Conservation (phyloP, 2,113 vertebrate species). For the Neolamprologus cancellatus region DNA sequence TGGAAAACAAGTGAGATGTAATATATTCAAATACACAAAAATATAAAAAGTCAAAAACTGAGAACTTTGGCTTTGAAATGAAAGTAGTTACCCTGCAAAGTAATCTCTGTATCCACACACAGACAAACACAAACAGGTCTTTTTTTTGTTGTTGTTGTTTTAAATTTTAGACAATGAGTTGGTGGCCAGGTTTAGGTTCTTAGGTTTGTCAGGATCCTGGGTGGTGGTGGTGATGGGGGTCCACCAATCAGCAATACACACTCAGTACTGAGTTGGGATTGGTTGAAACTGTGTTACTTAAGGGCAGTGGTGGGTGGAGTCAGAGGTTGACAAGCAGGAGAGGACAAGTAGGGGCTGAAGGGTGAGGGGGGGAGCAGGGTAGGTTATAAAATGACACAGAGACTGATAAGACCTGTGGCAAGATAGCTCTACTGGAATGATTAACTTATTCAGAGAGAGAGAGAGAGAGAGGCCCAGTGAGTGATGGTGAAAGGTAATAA, state of each 20-base stretch:
- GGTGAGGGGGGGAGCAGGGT: slow-evolving; percentile 36
- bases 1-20: neutral
- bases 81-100: neutral
- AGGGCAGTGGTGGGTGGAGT: slow-evolving; percentile 38
- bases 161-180: slow-evolving; percentile 32
- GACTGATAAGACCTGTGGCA: slow-evolving; percentile 87
- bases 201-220: slow-evolving; percentile 52
- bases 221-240: neutral
- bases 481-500: neutral
- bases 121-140: neutral
- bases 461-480: neutral
- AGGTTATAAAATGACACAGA: slow-evolving; percentile 95
- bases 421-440: slow-evolving; percentile 87
- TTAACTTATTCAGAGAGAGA: slow-evolving; percentile 75
- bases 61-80: neutral
- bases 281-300: slow-evolving; percentile 65
- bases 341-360: neutral
- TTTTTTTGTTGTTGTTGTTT: neutral
- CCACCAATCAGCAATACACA: slow-evolving; percentile 72
- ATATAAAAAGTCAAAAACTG: rapidly evolving
- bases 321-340: neutral
- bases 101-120: neutral
- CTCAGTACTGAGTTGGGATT: slow-evolving; percentile 56
- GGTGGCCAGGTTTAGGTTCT: slow-evolving; percentile 71
- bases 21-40: neutral